Evolutionary conservation across 2,113 vertebrate genomes (phyloP).

Genomic region (Platichthys flesus): DNA sequence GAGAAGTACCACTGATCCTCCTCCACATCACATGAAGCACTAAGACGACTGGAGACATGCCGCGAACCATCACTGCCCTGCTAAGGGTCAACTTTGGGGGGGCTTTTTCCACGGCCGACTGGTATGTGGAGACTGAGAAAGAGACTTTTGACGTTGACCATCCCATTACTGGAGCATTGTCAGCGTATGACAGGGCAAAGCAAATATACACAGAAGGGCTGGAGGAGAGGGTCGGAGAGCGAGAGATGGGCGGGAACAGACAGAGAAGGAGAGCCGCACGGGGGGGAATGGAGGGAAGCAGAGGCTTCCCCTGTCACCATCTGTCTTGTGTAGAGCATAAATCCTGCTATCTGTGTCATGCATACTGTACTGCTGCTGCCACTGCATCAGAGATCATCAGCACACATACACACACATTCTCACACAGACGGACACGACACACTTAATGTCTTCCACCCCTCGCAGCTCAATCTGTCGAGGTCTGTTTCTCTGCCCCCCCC

Average conservation of each 20-base stretch:
- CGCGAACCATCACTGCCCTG: neutral
- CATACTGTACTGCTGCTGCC: slow-evolving; percentile 65
- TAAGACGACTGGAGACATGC: neutral
- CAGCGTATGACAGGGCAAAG: slow-evolving; percentile 57
- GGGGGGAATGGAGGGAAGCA: slow-evolving; percentile 45
- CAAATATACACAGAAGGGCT: slow-evolving; percentile 48
- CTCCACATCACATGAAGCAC: neutral
- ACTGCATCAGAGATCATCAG: slow-evolving; percentile 64
- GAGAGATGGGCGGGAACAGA: slow-evolving; percentile 25
- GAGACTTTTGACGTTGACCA: slow-evolving; percentile 56
- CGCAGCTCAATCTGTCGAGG: slow-evolving; percentile 69
- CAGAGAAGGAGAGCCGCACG: slow-evolving; percentile 19
- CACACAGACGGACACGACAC: slow-evolving; percentile 60
- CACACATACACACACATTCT: slow-evolving; percentile 43
- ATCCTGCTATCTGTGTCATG: slow-evolving; percentile 75
- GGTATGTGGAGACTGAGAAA: slow-evolving; percentile 30
- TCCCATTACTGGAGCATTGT: slow-evolving; percentile 62
- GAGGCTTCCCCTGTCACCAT: slow-evolving; percentile 71
- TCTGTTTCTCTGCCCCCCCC: too few relatives aligned
- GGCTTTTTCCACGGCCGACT: slow-evolving; percentile 9
- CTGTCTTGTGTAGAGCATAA: slow-evolving; percentile 66
- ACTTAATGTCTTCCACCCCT: slow-evolving; percentile 71
- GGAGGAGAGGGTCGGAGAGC: slow-evolving; percentile 38
- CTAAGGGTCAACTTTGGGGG: neutral
- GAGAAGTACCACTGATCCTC: neutral